phyloP scores from a whole-genome alignment of 1,140 invertebrate genomes.

The Onthophagus taurus region DNA sequence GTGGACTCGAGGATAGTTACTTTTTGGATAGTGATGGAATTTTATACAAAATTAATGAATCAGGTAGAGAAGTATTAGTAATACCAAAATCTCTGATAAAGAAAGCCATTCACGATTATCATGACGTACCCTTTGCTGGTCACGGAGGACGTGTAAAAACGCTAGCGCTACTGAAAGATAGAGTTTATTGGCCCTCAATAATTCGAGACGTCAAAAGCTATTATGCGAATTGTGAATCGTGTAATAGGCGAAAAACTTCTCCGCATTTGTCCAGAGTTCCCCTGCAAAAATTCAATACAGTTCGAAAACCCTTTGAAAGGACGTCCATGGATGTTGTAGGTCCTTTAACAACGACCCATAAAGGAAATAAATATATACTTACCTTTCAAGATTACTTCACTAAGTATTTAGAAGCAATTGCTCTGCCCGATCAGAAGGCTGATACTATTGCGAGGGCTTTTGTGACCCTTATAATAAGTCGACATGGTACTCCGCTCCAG shows the following conservation, averaged over 20 bases:
- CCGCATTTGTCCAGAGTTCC: neutral
- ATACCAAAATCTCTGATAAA: neutral
- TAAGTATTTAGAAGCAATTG: too few species aligned
- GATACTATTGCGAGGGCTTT: slow-evolving; percentile 17
- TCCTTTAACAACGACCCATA: slow-evolving; percentile 17
- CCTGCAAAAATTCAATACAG: neutral
- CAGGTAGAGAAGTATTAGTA: too few species aligned
- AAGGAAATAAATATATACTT: slow-evolving; percentile 27
- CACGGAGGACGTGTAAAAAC: neutral
- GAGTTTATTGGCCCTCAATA: slow-evolving; percentile 14
- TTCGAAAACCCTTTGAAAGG: slow-evolving; percentile 19
- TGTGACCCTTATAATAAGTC: too few species aligned
- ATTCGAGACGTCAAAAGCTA: slow-evolving; percentile 13
- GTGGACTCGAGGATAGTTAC: too few species aligned
- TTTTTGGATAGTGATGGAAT: too few species aligned
- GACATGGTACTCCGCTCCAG: too few species aligned
- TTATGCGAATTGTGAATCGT: slow-evolving; percentile 8
- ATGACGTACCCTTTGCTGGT: neutral
- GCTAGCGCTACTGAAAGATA: neutral
- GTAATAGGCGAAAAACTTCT: slow-evolving; percentile 14
- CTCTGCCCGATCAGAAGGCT: slow-evolving; percentile 19
- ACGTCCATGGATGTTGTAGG: slow-evolving; percentile 33
- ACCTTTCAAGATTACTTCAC: too few species aligned
- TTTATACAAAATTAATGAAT: too few species aligned
- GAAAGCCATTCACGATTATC: neutral